phyloP scores from a whole-genome alignment of 2,888 invertebrate species.

The Azorinus chamasolen region DNA sequence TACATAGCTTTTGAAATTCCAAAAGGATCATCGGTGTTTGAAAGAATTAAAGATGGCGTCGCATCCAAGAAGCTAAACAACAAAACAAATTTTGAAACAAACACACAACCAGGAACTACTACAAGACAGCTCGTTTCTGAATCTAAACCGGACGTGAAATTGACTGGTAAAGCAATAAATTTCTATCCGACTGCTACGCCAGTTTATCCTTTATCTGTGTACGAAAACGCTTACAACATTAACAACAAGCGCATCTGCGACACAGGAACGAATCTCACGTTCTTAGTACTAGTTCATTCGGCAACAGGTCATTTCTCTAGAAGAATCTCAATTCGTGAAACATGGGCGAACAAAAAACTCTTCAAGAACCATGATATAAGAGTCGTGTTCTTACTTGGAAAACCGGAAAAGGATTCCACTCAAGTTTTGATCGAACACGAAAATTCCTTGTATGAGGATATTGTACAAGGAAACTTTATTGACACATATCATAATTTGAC shows the following conservation, averaged over 20 bases:
- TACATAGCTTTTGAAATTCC: conserved; percentile 19
- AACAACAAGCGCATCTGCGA: conserved; percentile 73
- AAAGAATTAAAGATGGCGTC: no score
- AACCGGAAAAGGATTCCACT: conserved; percentile 55
- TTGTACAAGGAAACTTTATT: conserved; percentile 78
- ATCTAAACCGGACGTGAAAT: no score
- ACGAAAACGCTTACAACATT: conserved; percentile 68
- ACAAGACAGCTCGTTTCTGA: no score
- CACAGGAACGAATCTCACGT: conserved; percentile 53
- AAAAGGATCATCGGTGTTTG: no score
- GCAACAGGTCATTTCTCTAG: conserved; percentile 71
- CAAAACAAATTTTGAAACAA: no score
- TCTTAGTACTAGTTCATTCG: conserved; percentile 76
- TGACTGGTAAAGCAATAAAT: no score
- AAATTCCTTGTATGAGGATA: conserved; percentile 70
- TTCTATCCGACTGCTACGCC: neutral
- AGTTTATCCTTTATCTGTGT: conserved; percentile 71
- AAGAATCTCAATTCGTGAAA: conserved; percentile 73
- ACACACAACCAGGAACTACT: no score
- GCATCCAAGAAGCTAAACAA: no score
- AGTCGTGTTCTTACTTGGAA: conserved; percentile 76
- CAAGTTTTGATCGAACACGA: conserved; percentile 76
- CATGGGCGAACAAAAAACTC: conserved; percentile 74
- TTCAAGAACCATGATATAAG: conserved; percentile 65
- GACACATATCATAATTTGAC: conserved; percentile 79